phyloP scores from a whole-genome alignment of 2,888 invertebrate species.

The Drosophila percnosoma region DNA sequence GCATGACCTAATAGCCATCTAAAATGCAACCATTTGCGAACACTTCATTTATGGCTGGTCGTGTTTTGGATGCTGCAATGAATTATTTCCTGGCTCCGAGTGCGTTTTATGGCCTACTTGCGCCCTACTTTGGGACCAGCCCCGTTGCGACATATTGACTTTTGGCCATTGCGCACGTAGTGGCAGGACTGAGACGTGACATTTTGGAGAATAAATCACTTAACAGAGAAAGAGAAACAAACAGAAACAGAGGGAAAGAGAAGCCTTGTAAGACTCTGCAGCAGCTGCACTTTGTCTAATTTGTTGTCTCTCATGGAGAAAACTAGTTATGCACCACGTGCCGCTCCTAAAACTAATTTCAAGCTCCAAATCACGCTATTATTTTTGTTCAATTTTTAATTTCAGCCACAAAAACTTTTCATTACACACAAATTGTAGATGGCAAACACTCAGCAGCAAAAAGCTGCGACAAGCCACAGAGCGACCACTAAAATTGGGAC shows the following conservation, averaged over 20 bases:
- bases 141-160: slow-evolving; percentile 60
- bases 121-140: neutral
- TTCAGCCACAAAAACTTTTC: slow-evolving; percentile 40
- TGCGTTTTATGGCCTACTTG: slow-evolving; percentile 59
- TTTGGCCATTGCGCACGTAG: slow-evolving; percentile 59
- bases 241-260: neutral
- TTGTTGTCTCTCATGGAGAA: slow-evolving; percentile 24
- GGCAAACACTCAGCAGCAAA: slow-evolving; percentile 7
- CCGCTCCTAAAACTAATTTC: slow-evolving; percentile 33
- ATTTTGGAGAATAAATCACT: slow-evolving; percentile 20
- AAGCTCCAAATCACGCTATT: slow-evolving; percentile 17
- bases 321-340: slow-evolving; percentile 52
- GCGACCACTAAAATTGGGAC: neutral
- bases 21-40: slow-evolving; percentile 69
- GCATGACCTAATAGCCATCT: neutral
- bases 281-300: slow-evolving; percentile 55
- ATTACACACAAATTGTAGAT: slow-evolving; percentile 16
- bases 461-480: slow-evolving; percentile 8
- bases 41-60: slow-evolving; percentile 59
- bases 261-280: slow-evolving; percentile 26
- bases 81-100: slow-evolving; percentile 36
- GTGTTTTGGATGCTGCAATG: slow-evolving; percentile 40
- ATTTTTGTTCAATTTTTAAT: slow-evolving; percentile 59
- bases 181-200: slow-evolving; percentile 61
- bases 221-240: neutral